phyloP scores from a whole-genome alignment of 2,797 vertebrate genomes.

The Sebastes itinus region DNA sequence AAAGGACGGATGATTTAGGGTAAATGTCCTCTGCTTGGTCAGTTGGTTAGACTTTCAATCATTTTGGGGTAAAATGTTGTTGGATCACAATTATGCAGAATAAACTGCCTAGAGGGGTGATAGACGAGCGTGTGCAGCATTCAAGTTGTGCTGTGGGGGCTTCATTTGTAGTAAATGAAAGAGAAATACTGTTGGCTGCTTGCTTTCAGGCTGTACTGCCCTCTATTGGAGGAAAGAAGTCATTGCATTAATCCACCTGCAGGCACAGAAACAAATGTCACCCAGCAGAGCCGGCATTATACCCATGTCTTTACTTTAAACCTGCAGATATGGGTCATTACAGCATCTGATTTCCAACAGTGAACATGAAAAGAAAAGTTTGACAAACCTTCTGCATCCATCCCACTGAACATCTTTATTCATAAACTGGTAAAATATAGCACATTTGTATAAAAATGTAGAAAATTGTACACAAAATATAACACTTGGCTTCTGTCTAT shows the following conservation, averaged over 20 bases:
- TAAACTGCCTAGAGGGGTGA: neutral
- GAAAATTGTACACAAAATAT: slow-evolving; percentile 88
- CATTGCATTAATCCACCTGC: slow-evolving; percentile 29
- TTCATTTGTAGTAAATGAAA: slow-evolving; percentile 19
- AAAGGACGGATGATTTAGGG: neutral
- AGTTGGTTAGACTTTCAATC: slow-evolving; percentile 5
- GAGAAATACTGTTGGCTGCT: neutral
- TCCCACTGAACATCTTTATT: slow-evolving; percentile 85
- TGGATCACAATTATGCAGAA: neutral
- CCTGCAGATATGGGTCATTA: neutral
- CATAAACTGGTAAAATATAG: slow-evolving; percentile 87
- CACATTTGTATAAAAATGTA: slow-evolving; percentile 90
- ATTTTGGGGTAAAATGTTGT: neutral
- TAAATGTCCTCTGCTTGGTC: neutral
- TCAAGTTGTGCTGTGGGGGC: neutral
- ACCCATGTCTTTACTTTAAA: neutral
- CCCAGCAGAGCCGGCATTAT: neutral
- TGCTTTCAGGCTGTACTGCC: slow-evolving; percentile 53
- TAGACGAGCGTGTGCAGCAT: neutral
- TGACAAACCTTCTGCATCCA: slow-evolving; percentile 61
- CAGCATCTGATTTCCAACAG: neutral
- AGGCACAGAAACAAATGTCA: neutral
- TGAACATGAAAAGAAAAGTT: slow-evolving; percentile 10
- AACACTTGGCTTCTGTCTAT: slow-evolving; percentile 84
- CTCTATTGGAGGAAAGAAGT: slow-evolving; percentile 57